A percentile compares a stretch with the other conserved stretches of the same genome.
phyloP scores from a whole-genome alignment of 2,113 vertebrate genomes.

The Xyliphius kryptos region DNA sequence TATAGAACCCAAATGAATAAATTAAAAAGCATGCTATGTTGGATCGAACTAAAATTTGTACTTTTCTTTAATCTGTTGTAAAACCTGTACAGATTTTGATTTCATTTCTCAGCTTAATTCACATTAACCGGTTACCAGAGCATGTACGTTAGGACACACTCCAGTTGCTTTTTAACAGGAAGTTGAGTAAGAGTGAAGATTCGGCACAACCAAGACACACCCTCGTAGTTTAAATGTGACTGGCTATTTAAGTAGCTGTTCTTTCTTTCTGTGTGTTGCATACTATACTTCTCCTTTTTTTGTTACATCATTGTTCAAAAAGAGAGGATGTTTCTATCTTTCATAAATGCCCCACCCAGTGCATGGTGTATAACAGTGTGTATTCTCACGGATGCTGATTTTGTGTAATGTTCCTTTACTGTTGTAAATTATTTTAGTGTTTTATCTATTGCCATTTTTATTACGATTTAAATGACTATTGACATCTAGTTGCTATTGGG shows the following conservation, averaged over 20 bases:
- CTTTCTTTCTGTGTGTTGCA: slow-evolving; percentile 20
- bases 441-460: no score
- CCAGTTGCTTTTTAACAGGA: slow-evolving; percentile 12
- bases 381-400: no score
- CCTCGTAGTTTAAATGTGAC: neutral
- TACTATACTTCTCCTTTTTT: slow-evolving; percentile 25
- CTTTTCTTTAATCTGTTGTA: no score
- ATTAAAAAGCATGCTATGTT: no score
- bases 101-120: neutral
- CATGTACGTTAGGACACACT: slow-evolving; percentile 2
- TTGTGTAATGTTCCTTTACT: no score
- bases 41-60: no score
- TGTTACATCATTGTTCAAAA: slow-evolving; percentile 26
- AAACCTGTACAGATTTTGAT: neutral
- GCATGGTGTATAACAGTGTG: neutral
- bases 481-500: no score
- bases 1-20: no score
- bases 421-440: no score
- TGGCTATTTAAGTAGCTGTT: neutral
- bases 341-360: slow-evolving; percentile 41
- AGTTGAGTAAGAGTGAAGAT: slow-evolving; percentile 23
- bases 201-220: slow-evolving; percentile 16
- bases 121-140: slow-evolving; percentile 1
- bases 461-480: no score
- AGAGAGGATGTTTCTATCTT: slow-evolving; percentile 28